Percentiles rank a stretch among this genome's conserved stretches.
These are phyloP conservation scores for Megalops cyprinoides DNA, from an alignment of 2,797 vertebrate genomes.

Conservation along the genomic window DNA sequence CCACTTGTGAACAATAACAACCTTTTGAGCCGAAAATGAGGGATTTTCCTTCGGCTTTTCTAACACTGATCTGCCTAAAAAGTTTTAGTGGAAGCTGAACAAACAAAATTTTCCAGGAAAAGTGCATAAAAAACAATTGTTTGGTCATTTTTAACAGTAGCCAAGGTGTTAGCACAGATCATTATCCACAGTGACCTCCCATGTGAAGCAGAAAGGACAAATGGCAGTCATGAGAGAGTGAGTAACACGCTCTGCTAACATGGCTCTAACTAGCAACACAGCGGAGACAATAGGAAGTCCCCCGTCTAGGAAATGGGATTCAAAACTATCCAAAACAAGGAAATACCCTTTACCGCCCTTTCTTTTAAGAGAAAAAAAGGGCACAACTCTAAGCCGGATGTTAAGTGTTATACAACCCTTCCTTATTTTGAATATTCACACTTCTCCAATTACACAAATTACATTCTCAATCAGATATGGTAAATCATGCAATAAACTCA, in stretches of 20 bases:
- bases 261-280: too few species aligned
- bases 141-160: not conserved
- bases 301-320: not conserved
- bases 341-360: not conserved
- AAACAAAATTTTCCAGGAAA: not conserved
- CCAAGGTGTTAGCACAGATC: not conserved
- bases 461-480: not conserved
- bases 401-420: not conserved
- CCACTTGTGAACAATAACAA: not conserved
- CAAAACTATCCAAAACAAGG: slow-evolving; percentile 3
- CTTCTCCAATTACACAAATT: not conserved
- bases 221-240: not conserved
- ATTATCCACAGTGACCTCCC: not conserved
- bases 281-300: not conserved
- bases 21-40: not conserved
- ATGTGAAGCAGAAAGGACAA: not conserved
- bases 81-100: not conserved
- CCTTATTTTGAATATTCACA: slow-evolving; percentile 9
- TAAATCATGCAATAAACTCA: not conserved
- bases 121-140: not conserved
- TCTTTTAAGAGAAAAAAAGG: too few species aligned
- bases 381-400: not conserved
- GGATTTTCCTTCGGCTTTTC: not conserved
- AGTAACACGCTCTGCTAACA: not conserved
- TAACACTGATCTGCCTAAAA: not conserved